phyloP scores from a whole-genome alignment of 1,140 invertebrate genomes.

The Colletes gigas region DNA sequence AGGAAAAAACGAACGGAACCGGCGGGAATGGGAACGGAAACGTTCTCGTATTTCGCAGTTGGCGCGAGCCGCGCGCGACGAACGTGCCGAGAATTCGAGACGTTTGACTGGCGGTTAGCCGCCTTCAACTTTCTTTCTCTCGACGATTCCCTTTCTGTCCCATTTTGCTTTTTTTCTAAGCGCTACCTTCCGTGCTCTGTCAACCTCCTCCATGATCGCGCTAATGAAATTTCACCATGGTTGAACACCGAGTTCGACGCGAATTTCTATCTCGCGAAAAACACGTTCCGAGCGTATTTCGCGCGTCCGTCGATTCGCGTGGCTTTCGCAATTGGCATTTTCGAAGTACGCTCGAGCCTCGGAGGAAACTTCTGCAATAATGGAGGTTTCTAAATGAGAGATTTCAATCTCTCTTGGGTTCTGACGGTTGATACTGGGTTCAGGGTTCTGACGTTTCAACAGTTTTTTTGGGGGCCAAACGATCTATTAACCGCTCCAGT shows the following conservation, averaged over 20 bases:
- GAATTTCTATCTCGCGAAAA: background rate
- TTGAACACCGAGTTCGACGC: slow-evolving; percentile 5
- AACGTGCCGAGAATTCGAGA: slow-evolving; percentile 40
- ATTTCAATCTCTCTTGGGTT: too few relatives aligned
- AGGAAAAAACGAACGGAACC: background rate
- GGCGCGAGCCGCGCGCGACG: slow-evolving; percentile 28
- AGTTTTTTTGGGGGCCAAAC: too few relatives aligned
- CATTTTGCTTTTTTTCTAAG: background rate
- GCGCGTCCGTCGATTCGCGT: background rate
- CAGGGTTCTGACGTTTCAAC: too few relatives aligned
- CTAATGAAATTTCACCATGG: slow-evolving; percentile 30
- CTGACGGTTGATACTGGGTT: too few relatives aligned
- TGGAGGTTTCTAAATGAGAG: too few relatives aligned
- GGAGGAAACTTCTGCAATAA: too few relatives aligned
- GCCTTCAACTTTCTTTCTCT: slow-evolving; percentile 14
- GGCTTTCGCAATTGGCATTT: background rate
- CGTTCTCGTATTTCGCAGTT: slow-evolving; percentile 39
- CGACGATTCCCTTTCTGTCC: background rate
- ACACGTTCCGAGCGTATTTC: too few relatives aligned
- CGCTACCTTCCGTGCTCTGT: too few relatives aligned
- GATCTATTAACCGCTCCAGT: too few relatives aligned
- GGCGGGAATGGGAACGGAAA: background rate
- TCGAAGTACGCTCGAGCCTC: background rate
- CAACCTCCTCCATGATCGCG: slow-evolving; percentile 23
- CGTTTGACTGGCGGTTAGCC: slow-evolving; percentile 34